Evolutionary conservation across 2,113 vertebrate genomes (phyloP).

Genomic region (Capricornis sumatraensis): DNA sequence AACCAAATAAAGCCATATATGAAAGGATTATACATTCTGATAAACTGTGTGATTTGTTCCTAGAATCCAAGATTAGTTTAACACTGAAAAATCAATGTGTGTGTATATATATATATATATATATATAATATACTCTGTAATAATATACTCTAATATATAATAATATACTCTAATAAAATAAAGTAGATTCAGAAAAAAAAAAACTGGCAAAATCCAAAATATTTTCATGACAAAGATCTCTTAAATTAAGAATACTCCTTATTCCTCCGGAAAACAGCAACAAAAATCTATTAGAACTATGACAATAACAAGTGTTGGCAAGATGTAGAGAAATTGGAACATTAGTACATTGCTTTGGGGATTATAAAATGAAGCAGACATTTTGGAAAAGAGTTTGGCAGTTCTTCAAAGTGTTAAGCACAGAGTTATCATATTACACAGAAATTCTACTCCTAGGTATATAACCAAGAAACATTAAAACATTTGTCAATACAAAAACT

Average conservation of each 20-base stretch:
- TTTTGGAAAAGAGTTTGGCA: not conserved
- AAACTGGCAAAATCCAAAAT: not conserved
- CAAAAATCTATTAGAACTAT: not conserved
- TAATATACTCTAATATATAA: too few relatives aligned
- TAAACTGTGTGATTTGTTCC: not conserved
- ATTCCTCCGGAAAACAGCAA: not conserved
- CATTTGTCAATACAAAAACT: not conserved
- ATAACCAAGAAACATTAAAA: not conserved
- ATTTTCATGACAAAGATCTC: not conserved
- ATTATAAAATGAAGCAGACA: not conserved
- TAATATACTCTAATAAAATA: not conserved
- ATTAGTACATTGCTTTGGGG: not conserved
- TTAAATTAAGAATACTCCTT: not conserved
- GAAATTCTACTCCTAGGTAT: not conserved
- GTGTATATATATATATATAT: not conserved
- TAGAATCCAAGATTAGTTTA: not conserved
- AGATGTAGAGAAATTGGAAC: not conserved
- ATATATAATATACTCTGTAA: too few relatives aligned
- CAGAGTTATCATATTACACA: not conserved
- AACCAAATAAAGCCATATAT: not conserved
- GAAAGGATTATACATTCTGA: not conserved
- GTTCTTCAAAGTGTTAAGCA: not conserved
- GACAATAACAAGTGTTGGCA: not conserved
- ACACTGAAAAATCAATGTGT: not conserved
- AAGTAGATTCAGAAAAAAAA: not conserved